Conservation (phyloP, 2,888 invertebrate species). For the Bombylius major region DNA sequence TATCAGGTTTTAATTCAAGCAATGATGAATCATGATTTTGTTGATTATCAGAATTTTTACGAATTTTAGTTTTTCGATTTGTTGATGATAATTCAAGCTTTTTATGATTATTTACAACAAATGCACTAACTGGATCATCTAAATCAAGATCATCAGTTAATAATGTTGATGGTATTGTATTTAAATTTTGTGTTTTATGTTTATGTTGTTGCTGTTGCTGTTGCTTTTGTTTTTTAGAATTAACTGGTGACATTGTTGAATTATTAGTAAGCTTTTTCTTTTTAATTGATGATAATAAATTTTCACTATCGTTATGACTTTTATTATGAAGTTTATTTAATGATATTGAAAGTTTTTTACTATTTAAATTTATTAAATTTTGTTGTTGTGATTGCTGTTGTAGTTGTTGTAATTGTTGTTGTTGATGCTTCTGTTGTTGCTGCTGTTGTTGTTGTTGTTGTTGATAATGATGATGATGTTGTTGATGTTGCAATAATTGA, state of each 20-base stretch:
- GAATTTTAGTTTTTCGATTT: background rate
- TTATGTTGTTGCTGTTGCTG: slow-evolving; percentile 7
- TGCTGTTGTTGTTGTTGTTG: slow-evolving; percentile 6
- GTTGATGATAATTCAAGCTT: background rate
- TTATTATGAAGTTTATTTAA: background rate
- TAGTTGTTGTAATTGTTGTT: slow-evolving; percentile 2
- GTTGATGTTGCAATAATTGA: slow-evolving; percentile 15
- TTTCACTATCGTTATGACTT: background rate
- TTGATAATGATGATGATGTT: slow-evolving; percentile 12
- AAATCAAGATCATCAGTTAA: slow-evolving; percentile 35
- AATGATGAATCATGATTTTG: background rate
- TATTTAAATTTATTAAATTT: background rate
- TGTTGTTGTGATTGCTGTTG: slow-evolving; percentile 6
- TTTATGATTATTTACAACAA: slow-evolving; percentile 23
- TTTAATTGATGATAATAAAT: background rate
- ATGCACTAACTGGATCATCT: slow-evolving; percentile 35
- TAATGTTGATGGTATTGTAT: slow-evolving; percentile 28
- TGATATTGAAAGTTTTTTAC: background rate
- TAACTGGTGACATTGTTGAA: too few species aligned
- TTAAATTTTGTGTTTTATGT: slow-evolving; percentile 3
- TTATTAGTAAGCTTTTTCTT: too few species aligned
- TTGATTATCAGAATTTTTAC: background rate
- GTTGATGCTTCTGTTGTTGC: slow-evolving; percentile 16
- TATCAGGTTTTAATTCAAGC: background rate
- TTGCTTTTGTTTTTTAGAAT: background rate